A percentile compares a stretch with the other conserved stretches of the same genome.
phyloP scores from a whole-genome alignment of 2,888 invertebrate genomes.

The Gortyna flavago region DNA sequence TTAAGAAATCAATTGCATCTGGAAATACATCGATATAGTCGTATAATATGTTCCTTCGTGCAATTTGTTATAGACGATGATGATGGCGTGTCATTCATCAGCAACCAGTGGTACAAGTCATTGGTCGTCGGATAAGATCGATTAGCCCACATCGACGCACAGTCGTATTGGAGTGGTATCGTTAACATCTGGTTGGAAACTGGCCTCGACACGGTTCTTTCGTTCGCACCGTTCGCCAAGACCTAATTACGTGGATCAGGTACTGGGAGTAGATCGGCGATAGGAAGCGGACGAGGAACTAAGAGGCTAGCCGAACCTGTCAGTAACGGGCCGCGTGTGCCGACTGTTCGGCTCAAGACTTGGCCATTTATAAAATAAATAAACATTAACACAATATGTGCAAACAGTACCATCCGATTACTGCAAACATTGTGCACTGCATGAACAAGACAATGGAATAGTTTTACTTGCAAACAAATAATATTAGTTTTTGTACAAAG shows the following conservation, averaged over 20 bases:
- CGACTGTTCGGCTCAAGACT: slow-evolving; percentile 49
- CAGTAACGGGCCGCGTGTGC: slow-evolving; percentile 68
- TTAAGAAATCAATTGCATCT: slow-evolving; percentile 61
- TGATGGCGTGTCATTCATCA: slow-evolving; percentile 65
- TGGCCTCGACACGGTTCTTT: slow-evolving; percentile 84
- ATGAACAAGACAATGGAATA: slow-evolving; percentile 14
- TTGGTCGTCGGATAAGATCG: slow-evolving; percentile 71
- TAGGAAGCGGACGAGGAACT: slow-evolving; percentile 79
- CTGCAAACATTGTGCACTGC: slow-evolving; percentile 6
- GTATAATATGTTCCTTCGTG: slow-evolving; percentile 36
- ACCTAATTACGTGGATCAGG: slow-evolving; percentile 77
- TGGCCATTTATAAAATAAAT: slow-evolving; percentile 56
- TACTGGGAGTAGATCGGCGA: slow-evolving; percentile 76
- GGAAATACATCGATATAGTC: slow-evolving; percentile 38
- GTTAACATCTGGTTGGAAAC: slow-evolving; percentile 67
- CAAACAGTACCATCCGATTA: slow-evolving; percentile 29
- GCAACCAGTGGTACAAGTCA: slow-evolving; percentile 55
- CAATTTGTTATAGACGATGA: slow-evolving; percentile 56
- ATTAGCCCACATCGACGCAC: slow-evolving; percentile 73
- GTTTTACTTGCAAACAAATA: background rate
- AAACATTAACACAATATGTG: slow-evolving; percentile 40
- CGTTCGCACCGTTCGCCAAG: slow-evolving; percentile 78
- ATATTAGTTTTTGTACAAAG: slow-evolving; percentile 1
- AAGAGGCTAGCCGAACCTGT: slow-evolving; percentile 74
- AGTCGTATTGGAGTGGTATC: slow-evolving; percentile 65